These are phyloP conservation scores for Brachionus calyciflorus DNA, from an alignment of 1,140 invertebrate genomes.

Conservation along the genomic window DNA sequence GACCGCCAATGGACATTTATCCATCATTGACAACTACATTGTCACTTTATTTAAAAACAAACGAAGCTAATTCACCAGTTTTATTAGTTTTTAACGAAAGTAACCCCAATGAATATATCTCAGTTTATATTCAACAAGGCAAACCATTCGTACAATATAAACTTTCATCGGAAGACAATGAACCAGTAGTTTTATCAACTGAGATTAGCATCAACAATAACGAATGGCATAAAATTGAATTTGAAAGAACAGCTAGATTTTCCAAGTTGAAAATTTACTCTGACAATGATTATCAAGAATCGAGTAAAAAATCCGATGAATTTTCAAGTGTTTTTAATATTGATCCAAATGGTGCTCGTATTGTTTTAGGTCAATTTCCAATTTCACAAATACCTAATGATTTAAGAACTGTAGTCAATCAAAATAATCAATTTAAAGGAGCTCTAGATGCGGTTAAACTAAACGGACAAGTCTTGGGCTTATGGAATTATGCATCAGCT, in stretches of 20 bases:
- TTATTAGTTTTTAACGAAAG: conserved; percentile 20
- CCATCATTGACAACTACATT: conserved; percentile 27
- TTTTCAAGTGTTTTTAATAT: conserved; percentile 31
- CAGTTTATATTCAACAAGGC: conserved; percentile 5
- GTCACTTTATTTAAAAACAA: conserved; percentile 20
- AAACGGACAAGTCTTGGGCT: background rate
- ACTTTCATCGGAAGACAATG: background rate
- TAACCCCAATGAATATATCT: conserved; percentile 33
- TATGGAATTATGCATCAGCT: conserved; percentile 30
- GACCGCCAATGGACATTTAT: background rate
- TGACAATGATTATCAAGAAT: conserved; percentile 4
- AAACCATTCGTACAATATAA: conserved; percentile 33
- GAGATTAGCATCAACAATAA: background rate
- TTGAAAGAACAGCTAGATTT: conserved; percentile 4
- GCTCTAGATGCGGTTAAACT: conserved; percentile 23
- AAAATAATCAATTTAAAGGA: conserved; percentile 29
- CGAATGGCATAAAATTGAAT: conserved; percentile 43
- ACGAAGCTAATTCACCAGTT: conserved; percentile 2
- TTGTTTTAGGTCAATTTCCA: conserved; percentile 38
- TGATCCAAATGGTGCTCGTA: conserved; percentile 7
- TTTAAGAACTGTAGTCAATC: background rate
- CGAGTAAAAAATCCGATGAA: background rate
- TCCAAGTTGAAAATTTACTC: background rate
- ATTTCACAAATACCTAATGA: conserved; percentile 29
- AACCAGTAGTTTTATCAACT: conserved; percentile 5